phyloP scores from a whole-genome alignment of 2,888 invertebrate species.

The Kuschelorhynchus macadamiae region DNA sequence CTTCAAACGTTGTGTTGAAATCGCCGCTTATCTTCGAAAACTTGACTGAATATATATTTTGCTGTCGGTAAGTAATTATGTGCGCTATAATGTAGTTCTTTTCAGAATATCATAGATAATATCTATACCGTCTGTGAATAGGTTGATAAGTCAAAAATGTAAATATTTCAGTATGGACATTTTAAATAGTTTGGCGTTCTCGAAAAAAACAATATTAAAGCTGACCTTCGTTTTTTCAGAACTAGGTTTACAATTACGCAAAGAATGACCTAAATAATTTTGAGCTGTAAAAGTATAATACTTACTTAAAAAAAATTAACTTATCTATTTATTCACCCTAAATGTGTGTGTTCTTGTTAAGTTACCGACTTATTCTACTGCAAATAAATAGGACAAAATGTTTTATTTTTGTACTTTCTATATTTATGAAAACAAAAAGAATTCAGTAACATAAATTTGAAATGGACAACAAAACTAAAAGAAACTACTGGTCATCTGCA shows the following conservation, averaged over 20 bases:
- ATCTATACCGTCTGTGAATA: slow-evolving; percentile 16
- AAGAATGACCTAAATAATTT: neutral
- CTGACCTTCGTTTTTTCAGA: slow-evolving; percentile 1
- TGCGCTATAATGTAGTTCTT: too few relatives aligned
- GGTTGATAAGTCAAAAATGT: slow-evolving; percentile 13
- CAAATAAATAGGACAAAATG: neutral
- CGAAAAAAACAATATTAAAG: slow-evolving; percentile 4
- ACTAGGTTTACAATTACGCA: neutral
- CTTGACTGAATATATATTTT: too few relatives aligned
- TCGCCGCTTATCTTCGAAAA: too few relatives aligned
- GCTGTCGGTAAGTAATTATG: too few relatives aligned
- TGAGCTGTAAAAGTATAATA: neutral
- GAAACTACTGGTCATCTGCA: slow-evolving; percentile 7
- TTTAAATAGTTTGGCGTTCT: neutral
- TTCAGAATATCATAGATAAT: too few relatives aligned
- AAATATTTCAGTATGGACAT: slow-evolving; percentile 2
- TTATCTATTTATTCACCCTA: slow-evolving; percentile 3
- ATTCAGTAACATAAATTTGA: neutral
- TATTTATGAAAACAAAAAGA: too few relatives aligned
- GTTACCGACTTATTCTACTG: neutral
- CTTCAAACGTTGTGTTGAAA: too few relatives aligned
- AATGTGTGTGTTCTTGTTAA: neutral
- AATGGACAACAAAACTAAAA: neutral
- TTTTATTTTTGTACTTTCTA: neutral
- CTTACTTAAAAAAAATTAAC: slow-evolving; percentile 3